These are phyloP conservation scores for Epicauta chinensis DNA, from an alignment of 1,140 invertebrate genomes.

Conservation along the genomic window DNA sequence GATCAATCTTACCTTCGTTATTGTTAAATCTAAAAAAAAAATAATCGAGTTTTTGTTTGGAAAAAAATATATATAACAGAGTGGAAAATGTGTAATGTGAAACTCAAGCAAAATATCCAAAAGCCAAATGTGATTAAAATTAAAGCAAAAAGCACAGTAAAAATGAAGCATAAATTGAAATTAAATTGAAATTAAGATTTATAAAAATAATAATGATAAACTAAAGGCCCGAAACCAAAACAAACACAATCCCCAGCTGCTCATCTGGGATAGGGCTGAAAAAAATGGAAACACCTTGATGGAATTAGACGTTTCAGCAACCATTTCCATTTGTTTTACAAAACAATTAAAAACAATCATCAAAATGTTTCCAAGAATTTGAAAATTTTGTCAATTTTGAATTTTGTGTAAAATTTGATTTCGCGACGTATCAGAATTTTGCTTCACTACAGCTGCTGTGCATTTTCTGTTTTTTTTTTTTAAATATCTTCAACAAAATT, in stretches of 20 bases:
- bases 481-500: not conserved
- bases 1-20: too few relatives aligned
- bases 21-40: too few relatives aligned
- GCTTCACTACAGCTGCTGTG: constrained; percentile 16
- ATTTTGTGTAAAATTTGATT: not conserved
- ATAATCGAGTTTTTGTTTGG: too few relatives aligned
- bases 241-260: constrained; percentile 39
- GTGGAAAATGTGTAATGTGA: constrained; percentile 15
- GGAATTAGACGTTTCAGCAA: constrained; percentile 37
- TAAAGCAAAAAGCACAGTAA: constrained; percentile 27
- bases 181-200: constrained; percentile 1
- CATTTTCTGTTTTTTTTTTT: constrained; percentile 3
- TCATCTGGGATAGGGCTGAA: constrained; percentile 24
- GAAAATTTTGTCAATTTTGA: constrained; percentile 4
- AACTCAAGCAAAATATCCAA: constrained; percentile 25
- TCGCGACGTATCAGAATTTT: not conserved
- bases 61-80: too few relatives aligned
- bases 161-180: constrained; percentile 24
- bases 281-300: constrained; percentile 50
- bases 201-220: constrained; percentile 11
- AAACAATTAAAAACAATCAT: too few relatives aligned
- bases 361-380: constrained; percentile 46
- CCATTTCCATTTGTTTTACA: constrained; percentile 25
- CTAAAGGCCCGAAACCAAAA: constrained; percentile 35
- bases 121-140: constrained; percentile 17